These are phyloP conservation scores for Maniola jurtina DNA, from an alignment of 1,140 invertebrate genomes.

Conservation along the genomic window DNA sequence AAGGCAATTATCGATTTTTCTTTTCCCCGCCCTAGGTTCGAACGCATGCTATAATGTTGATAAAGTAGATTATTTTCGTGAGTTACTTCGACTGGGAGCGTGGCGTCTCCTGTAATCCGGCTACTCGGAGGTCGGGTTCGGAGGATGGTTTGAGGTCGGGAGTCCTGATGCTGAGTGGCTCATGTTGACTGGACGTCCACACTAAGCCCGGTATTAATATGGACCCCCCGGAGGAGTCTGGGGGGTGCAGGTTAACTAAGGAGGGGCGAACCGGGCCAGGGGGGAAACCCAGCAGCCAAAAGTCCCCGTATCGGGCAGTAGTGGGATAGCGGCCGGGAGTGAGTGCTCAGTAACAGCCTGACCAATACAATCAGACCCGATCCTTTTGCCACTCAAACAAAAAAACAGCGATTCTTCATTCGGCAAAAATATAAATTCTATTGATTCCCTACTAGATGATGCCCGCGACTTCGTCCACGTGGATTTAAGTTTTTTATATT, in stretches of 20 bases:
- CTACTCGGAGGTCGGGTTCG: slow-evolving; percentile 91
- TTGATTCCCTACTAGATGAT: too few species aligned
- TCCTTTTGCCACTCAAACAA: slow-evolving; percentile 80
- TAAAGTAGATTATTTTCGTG: neutral
- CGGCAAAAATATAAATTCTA: too few species aligned
- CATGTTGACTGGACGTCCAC: slow-evolving; percentile 92
- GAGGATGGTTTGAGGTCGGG: slow-evolving; percentile 93
- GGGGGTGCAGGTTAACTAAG: slow-evolving; percentile 86
- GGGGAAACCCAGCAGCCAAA: slow-evolving; percentile 85
- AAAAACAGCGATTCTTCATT: too few species aligned
- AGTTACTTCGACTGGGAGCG: slow-evolving; percentile 85
- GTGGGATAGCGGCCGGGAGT: slow-evolving; percentile 91
- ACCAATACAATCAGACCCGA: slow-evolving; percentile 91
- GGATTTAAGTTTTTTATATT: too few species aligned
- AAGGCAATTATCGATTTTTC: neutral
- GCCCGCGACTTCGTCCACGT: too few species aligned
- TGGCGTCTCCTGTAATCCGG: slow-evolving; percentile 96
- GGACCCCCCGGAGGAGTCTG: slow-evolving; percentile 89
- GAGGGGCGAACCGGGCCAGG: slow-evolving; percentile 89
- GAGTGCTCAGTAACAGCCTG: slow-evolving; percentile 88
- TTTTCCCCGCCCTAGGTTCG: neutral
- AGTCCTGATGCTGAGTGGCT: slow-evolving; percentile 77
- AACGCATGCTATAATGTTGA: neutral
- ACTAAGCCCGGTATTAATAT: slow-evolving; percentile 96
- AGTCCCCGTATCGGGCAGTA: slow-evolving; percentile 79